phyloP scores from a whole-genome alignment of 2,797 vertebrate genomes.

The Fringilla coelebs region DNA sequence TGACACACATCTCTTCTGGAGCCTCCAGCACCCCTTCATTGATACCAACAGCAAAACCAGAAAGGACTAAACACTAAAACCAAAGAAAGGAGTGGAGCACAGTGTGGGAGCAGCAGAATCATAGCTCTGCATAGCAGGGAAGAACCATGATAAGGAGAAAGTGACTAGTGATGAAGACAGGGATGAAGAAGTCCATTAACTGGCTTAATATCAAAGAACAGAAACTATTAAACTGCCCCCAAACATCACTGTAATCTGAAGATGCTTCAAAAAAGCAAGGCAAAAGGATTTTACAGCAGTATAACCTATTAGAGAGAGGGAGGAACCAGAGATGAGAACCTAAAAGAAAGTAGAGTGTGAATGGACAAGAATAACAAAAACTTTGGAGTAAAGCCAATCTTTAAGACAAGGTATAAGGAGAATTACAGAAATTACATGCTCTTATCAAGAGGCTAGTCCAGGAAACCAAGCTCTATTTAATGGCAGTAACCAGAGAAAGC shows the following conservation, averaged over 20 bases:
- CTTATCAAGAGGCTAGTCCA: background rate
- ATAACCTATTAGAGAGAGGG: background rate
- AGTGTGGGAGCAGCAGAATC: background rate
- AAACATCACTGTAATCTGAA: background rate
- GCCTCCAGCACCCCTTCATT: background rate
- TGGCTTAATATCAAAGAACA: background rate
- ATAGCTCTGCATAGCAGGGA: accelerated
- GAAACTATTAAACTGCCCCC: background rate
- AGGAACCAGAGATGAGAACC: background rate
- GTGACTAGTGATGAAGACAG: background rate
- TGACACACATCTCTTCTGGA: background rate
- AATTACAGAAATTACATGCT: background rate
- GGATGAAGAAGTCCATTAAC: background rate
- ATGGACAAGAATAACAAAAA: background rate
- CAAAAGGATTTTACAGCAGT: background rate
- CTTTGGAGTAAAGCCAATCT: background rate
- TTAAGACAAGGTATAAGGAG: background rate
- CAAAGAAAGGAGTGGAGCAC: background rate
- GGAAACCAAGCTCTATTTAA: background rate
- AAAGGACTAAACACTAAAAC: background rate
- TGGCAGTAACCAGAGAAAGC: background rate
- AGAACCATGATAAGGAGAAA: background rate
- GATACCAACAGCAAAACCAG: background rate
- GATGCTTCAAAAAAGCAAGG: background rate
- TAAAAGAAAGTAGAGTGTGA: background rate